Conservation (phyloP, 2,888 invertebrate genomes). For the Sinhomidia bicolor region DNA sequence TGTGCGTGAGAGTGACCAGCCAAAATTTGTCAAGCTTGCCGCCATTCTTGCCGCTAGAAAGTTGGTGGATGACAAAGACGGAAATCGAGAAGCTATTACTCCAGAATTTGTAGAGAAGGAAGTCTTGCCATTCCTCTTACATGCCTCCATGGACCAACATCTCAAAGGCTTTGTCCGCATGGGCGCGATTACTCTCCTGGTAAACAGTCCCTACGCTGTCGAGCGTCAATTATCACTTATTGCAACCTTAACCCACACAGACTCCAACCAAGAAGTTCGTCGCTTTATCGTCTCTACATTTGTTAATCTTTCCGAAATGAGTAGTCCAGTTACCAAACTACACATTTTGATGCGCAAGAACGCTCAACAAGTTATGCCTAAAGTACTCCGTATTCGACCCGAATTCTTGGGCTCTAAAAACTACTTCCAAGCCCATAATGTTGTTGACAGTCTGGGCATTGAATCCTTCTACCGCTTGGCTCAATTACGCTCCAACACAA, state of each 20-base stretch:
- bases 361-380: constrained; percentile 8
- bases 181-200: constrained; percentile 56
- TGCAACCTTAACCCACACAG: constrained; percentile 33
- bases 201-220: constrained; percentile 26
- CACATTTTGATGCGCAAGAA: constrained; percentile 17
- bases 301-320: constrained; percentile 12
- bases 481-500: constrained; percentile 46
- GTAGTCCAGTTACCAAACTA: constrained; percentile 30
- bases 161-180: constrained; percentile 22
- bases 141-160: not conserved
- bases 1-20: not conserved
- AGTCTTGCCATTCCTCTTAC: constrained; percentile 38
- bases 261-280: not conserved
- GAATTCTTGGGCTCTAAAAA: constrained; percentile 9
- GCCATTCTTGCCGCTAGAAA: constrained; percentile 39
- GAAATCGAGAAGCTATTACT: constrained; percentile 27
- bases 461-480: constrained; percentile 54
- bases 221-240: not conserved
- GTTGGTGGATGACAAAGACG: constrained; percentile 28
- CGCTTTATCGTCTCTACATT: constrained; percentile 37
- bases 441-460: constrained; percentile 38
- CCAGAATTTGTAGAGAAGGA: not conserved
- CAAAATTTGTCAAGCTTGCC: constrained; percentile 9
- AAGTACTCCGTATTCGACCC: not conserved
- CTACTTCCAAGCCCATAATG: constrained; percentile 53